Evolutionary conservation across 2,113 vertebrate species (phyloP), one percentile per base, ranked within the genome.

Genomic region (Crotalus viridis): DNA sequence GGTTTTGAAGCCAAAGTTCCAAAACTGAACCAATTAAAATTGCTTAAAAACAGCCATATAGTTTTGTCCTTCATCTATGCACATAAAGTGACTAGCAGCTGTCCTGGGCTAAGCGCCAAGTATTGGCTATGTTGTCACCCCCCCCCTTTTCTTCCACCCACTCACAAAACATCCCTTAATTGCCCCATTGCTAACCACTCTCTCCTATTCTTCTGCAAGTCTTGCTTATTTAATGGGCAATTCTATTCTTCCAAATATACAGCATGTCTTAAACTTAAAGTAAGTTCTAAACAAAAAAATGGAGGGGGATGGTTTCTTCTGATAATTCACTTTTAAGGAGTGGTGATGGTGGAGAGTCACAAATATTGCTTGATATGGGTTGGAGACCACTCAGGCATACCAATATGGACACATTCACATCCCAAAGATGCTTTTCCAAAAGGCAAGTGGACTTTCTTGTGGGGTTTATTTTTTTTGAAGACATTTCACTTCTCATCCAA

Each of bases 1-100:
- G 17, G 56, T 87, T 87, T 51, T 64, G 91, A 87, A 91, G 91
- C 88, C 85, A 91, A 91, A 91, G 91, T 87, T 91, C 85, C 56
- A 28, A 61, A 91, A 64, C 56, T 52, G 85, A 64, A 52, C 85
- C 91, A 87, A 91, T 91, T 91, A 91, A 91, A 91, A 91, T 52
- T 87, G 21, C 26, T 61, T 51, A 33, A 52, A 91, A 91, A 64
- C 85, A 51, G 43, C 56, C 56, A 64, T 51, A 51, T 26, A 86
- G 26, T n/a, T 87, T 51, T 64, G 28, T 28, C 85, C 91, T 91
- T 91, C 64, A 87, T 56, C 91, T 64, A 87, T 48, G 21, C 39
- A 51, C 55, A 51, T 52, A 19, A 48, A 61, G 22, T 55, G 54
- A 33, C 26, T 8, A 33, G 85, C 24, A 87, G 26, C 56, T 61